Conservation (phyloP, 1,140 invertebrate species). For the Elymnias hypermnestra region DNA sequence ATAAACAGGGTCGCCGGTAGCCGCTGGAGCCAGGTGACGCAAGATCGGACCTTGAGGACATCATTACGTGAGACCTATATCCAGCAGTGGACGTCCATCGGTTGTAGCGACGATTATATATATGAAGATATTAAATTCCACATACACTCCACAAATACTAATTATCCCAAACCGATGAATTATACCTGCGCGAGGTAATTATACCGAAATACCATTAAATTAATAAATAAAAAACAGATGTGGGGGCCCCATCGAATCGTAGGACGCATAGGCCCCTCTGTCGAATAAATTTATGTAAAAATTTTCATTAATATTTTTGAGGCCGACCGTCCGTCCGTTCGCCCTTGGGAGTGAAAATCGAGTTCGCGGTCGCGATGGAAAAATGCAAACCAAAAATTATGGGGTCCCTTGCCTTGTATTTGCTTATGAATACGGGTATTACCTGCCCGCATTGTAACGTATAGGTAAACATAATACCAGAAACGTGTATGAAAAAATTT, state of each 20-base stretch:
- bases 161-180: constrained; percentile 64
- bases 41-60: too few species aligned
- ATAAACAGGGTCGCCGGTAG: too few species aligned
- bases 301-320: constrained; percentile 76
- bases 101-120: too few species aligned
- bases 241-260: constrained; percentile 51
- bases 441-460: constrained; percentile 46
- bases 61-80: too few species aligned
- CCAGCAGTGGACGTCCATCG: too few species aligned
- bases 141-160: constrained; percentile 50
- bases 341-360: constrained; percentile 71
- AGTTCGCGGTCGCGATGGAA: constrained; percentile 73
- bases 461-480: constrained; percentile 54
- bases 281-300: constrained; percentile 76
- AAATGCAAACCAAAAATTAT: constrained; percentile 75
- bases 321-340: constrained; percentile 62
- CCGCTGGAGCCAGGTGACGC: too few species aligned
- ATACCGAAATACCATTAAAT: constrained; percentile 75
- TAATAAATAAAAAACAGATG: constrained; percentile 75
- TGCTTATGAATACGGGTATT: constrained; percentile 69
- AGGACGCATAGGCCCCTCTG: constrained; percentile 60
- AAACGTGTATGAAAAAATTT: constrained; percentile 31
- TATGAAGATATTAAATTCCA: constrained; percentile 32
- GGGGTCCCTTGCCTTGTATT: constrained; percentile 68
- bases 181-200: constrained; percentile 72